Base-by-base conservation (phyloP, 2,797 vertebrate genomes). In the Allobates femoralis region DNA sequence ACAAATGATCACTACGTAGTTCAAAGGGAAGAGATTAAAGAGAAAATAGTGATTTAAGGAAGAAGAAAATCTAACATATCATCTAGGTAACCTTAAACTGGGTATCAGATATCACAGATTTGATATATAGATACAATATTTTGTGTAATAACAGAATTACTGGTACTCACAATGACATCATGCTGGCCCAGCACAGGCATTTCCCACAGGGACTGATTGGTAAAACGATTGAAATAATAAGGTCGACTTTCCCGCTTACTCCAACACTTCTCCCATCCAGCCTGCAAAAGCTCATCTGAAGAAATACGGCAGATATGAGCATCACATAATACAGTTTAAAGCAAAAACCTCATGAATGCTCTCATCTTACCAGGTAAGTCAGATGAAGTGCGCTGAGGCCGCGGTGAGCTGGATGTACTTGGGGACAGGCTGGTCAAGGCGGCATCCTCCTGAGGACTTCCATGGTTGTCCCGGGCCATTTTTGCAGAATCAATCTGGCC, bases 181-280 rank as follows among this genome's bases (percentile, higher is more conserved):
- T 99, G 98, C 90, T 99, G 98, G 18, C 98, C 98, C 87, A 99
- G 91, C 21, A 99, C 96, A 0, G 98, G 98, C 94, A 99, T 96
- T 93, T 99, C 98, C 98, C 98, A 99, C 89, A 99, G 93, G 1
- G 98, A 99, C 94, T 99, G 98, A 92, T 99, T 99, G 77, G 98
- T 99, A 92, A 99, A 99, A 73, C 98, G 96, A 91, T 99, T 99
- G 92, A 99, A 99, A 87, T 98, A 99, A 91, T 99, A 99, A 0
- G 97, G 97, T 19, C 98, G 96, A 89, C 96, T 99, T 92, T 99
- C 98, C 88, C 98, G 93, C 90, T 97, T 96, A 91, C 98, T 99
- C 98, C 98, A 99, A 91, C 98, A 99, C 94, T 99, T 99, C 73
- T 97, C 95, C 98, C 98, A 99, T 86, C 98, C 98, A 0, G 98